Evolutionary conservation across 2,888 invertebrate genomes (phyloP).

Genomic region (Heliothis peltigera): DNA sequence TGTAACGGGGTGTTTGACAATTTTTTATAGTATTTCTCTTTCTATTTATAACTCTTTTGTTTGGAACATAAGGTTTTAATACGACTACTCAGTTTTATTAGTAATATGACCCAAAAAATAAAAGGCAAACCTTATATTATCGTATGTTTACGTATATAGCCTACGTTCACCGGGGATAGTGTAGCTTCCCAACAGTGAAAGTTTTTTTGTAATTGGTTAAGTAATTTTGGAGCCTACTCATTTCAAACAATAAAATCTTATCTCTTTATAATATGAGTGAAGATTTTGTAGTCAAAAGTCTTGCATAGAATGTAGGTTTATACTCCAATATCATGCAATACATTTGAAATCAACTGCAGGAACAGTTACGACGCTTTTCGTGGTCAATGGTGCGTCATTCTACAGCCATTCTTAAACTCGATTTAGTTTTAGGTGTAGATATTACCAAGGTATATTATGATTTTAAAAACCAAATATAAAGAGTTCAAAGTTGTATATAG

Average conservation of each 20-base stretch:
- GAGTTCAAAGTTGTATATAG: too few species aligned
- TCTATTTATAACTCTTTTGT: constrained; percentile 1
- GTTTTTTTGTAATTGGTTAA: too few species aligned
- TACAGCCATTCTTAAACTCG: constrained; percentile 46
- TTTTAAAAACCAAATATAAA: neutral
- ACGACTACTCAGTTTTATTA: constrained; percentile 27
- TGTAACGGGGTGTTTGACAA: too few species aligned
- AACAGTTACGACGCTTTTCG: constrained; percentile 36
- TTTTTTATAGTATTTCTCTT: neutral
- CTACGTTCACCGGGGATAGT: too few species aligned
- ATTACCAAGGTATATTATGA: constrained; percentile 15
- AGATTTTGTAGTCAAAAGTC: constrained; percentile 11
- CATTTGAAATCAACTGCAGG: constrained; percentile 42
- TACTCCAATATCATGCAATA: constrained; percentile 30
- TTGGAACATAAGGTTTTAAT: neutral
- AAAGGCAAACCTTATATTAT: too few species aligned
- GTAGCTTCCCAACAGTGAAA: too few species aligned
- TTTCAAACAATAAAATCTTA: too few species aligned
- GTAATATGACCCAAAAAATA: neutral
- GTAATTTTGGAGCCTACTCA: too few species aligned
- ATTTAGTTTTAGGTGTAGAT: constrained; percentile 30
- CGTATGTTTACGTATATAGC: too few species aligned
- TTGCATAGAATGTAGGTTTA: constrained; percentile 13
- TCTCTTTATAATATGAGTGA: too few species aligned
- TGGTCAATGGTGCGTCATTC: constrained; percentile 44